A percentile compares a stretch with the other conserved stretches of the same genome.
Evolutionary conservation across 1,140 invertebrate species (phyloP).

Genomic region (Pseudomyrmex pallidus): DNA sequence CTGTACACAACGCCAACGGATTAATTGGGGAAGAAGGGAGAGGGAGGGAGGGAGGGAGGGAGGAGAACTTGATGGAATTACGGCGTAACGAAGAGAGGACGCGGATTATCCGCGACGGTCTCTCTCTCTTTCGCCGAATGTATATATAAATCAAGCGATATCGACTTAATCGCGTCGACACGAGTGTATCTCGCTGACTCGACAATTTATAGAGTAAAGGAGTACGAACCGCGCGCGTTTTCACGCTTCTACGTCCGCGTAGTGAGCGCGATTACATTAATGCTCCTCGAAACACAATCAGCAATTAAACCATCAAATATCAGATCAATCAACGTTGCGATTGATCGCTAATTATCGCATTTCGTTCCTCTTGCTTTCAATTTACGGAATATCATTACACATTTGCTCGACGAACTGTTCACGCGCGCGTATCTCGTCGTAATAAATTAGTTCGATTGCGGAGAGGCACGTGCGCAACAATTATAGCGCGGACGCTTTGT

Average conservation of each 20-base stretch:
- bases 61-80: constrained; percentile 57
- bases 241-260: not conserved
- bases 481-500: not conserved
- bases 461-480: not conserved
- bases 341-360: no score
- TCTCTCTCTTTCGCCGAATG: constrained; percentile 34
- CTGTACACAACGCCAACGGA: constrained; percentile 39
- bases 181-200: not conserved
- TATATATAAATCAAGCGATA: constrained; percentile 38
- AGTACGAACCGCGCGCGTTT: not conserved
- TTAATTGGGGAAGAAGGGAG: constrained; percentile 35
- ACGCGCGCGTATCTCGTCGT: not conserved
- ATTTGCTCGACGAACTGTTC: not conserved
- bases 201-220: constrained; percentile 3
- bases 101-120: constrained; percentile 38
- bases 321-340: no score
- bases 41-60: no score
- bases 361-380: not conserved
- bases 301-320: no score
- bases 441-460: not conserved
- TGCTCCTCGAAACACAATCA: no score
- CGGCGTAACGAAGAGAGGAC: constrained; percentile 50
- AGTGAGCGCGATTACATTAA: no score
- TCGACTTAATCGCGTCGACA: constrained; percentile 29
- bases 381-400: not conserved